A percentile compares a stretch with the other conserved stretches of the same genome.
These are phyloP conservation scores for Platyura marginata DNA, from an alignment of 1,140 invertebrate genomes.

Conservation along the genomic window DNA sequence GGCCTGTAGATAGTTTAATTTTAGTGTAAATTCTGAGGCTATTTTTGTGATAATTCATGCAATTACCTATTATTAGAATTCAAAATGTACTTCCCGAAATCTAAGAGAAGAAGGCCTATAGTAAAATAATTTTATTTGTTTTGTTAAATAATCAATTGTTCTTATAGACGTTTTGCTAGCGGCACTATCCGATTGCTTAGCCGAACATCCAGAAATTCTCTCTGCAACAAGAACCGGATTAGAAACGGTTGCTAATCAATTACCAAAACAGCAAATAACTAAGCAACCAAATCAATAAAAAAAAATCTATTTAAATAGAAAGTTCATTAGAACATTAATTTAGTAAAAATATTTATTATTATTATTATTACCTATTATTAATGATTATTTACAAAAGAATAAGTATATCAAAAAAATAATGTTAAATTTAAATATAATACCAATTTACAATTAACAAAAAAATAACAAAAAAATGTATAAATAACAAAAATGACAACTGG, in stretches of 20 bases:
- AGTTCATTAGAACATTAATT: too few relatives aligned
- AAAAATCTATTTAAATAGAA: background rate
- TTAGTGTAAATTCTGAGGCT: too few relatives aligned
- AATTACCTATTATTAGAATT: background rate
- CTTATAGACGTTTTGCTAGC: conserved; percentile 45
- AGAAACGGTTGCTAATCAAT: conserved; percentile 3
- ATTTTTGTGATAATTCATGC: too few relatives aligned
- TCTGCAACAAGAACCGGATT: conserved; percentile 25
- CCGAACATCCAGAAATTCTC: conserved; percentile 43
- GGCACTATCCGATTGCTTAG: conserved; percentile 47
- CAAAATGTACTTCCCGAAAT: background rate
- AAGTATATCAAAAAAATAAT: too few relatives aligned
- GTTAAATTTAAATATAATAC: too few relatives aligned
- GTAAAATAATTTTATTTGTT: conserved; percentile 1
- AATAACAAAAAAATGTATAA: too few relatives aligned
- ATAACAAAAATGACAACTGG: too few relatives aligned
- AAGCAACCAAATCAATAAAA: background rate
- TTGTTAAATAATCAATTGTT: conserved; percentile 5
- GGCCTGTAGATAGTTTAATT: too few relatives aligned
- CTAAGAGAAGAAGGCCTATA: background rate
- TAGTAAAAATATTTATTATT: too few relatives aligned
- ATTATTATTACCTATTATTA: too few relatives aligned
- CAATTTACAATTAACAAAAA: too few relatives aligned
- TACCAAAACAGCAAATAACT: background rate
- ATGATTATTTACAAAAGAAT: too few relatives aligned